These are phyloP conservation scores for Laodelphax striatellus DNA, from an alignment of 1,140 invertebrate genomes.

Conservation along the genomic window DNA sequence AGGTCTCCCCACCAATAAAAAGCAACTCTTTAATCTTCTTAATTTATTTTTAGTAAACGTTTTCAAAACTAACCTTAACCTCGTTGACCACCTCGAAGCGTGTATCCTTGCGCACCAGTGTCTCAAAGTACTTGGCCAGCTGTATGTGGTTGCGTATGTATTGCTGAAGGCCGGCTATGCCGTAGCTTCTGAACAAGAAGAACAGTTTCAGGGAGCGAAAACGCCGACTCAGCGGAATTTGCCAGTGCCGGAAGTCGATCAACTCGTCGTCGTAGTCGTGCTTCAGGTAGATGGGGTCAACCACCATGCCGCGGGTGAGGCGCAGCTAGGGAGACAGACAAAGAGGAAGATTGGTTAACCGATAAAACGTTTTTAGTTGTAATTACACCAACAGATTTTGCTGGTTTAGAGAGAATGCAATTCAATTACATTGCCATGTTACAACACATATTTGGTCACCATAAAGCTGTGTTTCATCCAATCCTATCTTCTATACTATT, in stretches of 20 bases:
- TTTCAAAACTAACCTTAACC: constrained; percentile 43
- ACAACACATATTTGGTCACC: too few relatives aligned
- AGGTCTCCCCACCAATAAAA: too few relatives aligned
- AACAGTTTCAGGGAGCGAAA: constrained; percentile 81
- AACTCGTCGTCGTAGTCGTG: constrained; percentile 63
- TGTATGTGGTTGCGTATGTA: constrained; percentile 80
- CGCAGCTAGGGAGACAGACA: constrained; percentile 19
- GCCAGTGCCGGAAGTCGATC: constrained; percentile 83
- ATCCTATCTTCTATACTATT: too few relatives aligned
- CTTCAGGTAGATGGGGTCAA: constrained; percentile 85
- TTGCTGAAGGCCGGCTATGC: constrained; percentile 63
- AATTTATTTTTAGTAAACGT: too few relatives aligned
- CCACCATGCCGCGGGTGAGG: constrained; percentile 75
- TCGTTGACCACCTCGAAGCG: constrained; percentile 77
- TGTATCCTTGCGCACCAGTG: constrained; percentile 56
- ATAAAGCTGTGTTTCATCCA: too few relatives aligned
- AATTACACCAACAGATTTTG: too few relatives aligned
- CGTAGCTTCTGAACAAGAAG: constrained; percentile 78
- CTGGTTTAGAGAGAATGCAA: too few relatives aligned
- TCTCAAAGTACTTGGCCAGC: constrained; percentile 77
- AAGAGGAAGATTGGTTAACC: too few relatives aligned
- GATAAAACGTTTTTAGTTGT: too few relatives aligned
- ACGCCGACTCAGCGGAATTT: constrained; percentile 73
- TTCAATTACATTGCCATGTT: too few relatives aligned
- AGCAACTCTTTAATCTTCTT: too few relatives aligned